Evolutionary conservation across 2,888 invertebrate genomes (phyloP).

Genomic region (Eristalis arbustorum): DNA sequence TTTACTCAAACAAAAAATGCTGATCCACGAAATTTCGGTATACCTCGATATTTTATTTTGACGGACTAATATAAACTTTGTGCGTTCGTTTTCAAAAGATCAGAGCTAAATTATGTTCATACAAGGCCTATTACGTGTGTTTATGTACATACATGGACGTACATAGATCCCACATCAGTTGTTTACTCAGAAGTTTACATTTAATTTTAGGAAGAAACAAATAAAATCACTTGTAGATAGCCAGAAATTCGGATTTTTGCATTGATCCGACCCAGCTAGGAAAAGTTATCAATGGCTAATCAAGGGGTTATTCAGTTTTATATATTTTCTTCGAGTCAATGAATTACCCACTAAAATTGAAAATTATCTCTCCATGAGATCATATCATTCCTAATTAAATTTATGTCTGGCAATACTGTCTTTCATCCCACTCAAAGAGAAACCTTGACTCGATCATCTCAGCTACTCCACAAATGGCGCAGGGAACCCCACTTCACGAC

Average conservation of each 20-base stretch:
- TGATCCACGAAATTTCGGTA: conserved; percentile 22
- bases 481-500: conserved; percentile 28
- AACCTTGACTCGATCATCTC: conserved; percentile 65
- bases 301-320: not conserved
- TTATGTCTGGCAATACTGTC: conserved; percentile 31
- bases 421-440: conserved; percentile 59
- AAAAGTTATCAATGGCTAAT: not conserved
- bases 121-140: not conserved
- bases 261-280: not conserved
- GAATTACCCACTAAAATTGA: not conserved
- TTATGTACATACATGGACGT: not conserved
- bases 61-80: not conserved
- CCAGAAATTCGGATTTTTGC: not conserved
- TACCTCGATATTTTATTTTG: not conserved
- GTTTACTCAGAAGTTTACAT: not conserved
- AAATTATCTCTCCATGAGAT: not conserved
- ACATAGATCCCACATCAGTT: not conserved
- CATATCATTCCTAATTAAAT: not conserved
- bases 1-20: conserved; percentile 28
- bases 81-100: not conserved
- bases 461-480: conserved; percentile 37
- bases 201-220: not conserved
- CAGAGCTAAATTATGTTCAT: not conserved
- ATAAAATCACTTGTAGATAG: not conserved
- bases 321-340: not conserved